These are phyloP conservation scores for Drosophila subquinaria DNA, from an alignment of 2,888 invertebrate species.

Conservation along the genomic window DNA sequence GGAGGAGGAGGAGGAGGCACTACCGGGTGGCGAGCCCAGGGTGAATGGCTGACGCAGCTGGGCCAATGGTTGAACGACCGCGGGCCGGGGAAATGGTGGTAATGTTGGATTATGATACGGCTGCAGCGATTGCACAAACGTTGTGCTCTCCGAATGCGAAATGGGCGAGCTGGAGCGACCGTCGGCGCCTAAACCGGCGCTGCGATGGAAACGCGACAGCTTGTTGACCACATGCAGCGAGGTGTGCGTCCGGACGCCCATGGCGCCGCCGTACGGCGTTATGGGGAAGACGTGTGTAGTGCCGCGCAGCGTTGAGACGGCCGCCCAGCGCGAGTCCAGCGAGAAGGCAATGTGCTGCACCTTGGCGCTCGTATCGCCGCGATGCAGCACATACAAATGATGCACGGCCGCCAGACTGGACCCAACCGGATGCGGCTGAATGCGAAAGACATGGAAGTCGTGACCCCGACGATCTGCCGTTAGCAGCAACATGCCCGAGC, in stretches of 20 bases:
- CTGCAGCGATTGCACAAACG: conserved; percentile 85
- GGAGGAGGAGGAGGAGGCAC: conserved; percentile 45
- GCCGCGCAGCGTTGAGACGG: conserved; percentile 96
- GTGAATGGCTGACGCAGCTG: conserved; percentile 91
- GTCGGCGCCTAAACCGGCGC: conserved; percentile 93
- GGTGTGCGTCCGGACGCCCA: conserved; percentile 97
- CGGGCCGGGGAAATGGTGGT: conserved; percentile 96
- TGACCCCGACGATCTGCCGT: conserved; percentile 97
- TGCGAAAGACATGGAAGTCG: conserved; percentile 97
- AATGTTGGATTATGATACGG: conserved; percentile 94
- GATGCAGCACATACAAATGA: conserved; percentile 96
- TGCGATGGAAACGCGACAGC: conserved; percentile 97
- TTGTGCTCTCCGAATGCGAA: conserved; percentile 85
- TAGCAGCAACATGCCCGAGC: conserved; percentile 94
- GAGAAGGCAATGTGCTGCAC: conserved; percentile 97
- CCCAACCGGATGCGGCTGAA: conserved; percentile 96
- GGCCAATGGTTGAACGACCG: conserved; percentile 92
- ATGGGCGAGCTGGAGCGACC: conserved; percentile 91
- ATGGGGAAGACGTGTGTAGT: conserved; percentile 99
- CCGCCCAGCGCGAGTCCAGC: conserved; percentile 97
- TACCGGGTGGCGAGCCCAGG: conserved; percentile 82
- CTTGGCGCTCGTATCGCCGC: conserved; percentile 98
- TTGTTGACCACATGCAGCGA: conserved; percentile 97
- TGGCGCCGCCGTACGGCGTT: conserved; percentile 97
- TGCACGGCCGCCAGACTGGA: conserved; percentile 95